phyloP scores from a whole-genome alignment of 2,797 vertebrate genomes.

The Eulemur rubriventer region DNA sequence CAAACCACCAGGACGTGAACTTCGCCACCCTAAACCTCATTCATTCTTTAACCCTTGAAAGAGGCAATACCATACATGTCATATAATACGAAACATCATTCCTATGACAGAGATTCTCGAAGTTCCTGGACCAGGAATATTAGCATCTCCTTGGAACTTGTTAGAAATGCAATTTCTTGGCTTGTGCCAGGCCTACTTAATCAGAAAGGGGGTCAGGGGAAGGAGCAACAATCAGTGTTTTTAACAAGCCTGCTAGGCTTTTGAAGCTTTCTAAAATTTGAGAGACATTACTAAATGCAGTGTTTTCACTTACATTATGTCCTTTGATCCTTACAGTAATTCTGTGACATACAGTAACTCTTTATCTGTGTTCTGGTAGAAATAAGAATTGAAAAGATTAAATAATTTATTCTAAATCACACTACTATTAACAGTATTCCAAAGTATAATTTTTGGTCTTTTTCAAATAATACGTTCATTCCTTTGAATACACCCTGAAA shows the following conservation, averaged over 20 bases:
- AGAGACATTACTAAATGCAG: not conserved
- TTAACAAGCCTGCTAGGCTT: not conserved
- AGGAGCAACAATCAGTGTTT: not conserved
- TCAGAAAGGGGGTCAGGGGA: not conserved
- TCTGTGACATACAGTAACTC: not conserved
- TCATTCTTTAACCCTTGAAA: not conserved
- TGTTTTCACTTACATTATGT: not conserved
- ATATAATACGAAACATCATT: not conserved
- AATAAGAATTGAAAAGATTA: conserved; percentile 9
- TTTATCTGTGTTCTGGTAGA: not conserved
- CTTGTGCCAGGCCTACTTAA: not conserved
- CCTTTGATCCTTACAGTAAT: not conserved
- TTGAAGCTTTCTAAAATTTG: conserved; percentile 12
- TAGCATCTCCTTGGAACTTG: not conserved
- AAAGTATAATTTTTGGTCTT: not conserved
- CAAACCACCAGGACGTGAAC: not conserved
- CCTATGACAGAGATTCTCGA: not conserved
- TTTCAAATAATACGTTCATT: conserved; percentile 9
- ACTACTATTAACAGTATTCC: conserved; percentile 1
- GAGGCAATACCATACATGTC: not conserved
- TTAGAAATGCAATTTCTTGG: not conserved
- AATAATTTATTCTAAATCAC: conserved; percentile 32
- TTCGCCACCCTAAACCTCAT: not conserved
- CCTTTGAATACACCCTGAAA: conserved; percentile 3
- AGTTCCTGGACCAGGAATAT: not conserved